Evolutionary conservation across 1,140 invertebrate species (phyloP), one percentile per base, ranked within the genome.

Genomic region (Calliphora vicina): DNA sequence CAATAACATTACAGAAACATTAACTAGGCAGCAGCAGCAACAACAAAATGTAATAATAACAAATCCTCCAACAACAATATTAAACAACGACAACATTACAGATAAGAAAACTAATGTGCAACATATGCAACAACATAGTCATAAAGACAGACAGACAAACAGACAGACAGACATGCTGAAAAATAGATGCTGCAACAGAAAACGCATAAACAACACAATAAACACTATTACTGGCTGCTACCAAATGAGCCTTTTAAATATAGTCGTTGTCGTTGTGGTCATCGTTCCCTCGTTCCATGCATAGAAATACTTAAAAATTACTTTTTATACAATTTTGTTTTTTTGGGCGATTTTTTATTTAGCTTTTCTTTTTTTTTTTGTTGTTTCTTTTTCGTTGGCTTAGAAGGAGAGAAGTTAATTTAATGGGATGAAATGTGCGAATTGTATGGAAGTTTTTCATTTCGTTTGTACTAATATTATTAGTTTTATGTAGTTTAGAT

Each of bases 41-140:
- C 29, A 78, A 74, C 72, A 29, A 76, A 27, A 25, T 17, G 72
- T 74, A 74, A 74, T 74, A 74, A 74, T 74, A 74, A 74, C 72
- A 74, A 74, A 74, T 74, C 72, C 72, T 17, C 72, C 27, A 35
- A 74, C 72, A 74, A 74, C 26, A 74, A 35, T 12, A 78, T 78
- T 78, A 43, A 78, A 78, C 74, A 43, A 78, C 35, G 42, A 78
- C 74, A 43, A 76, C 29, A 25, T 78, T 78, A 43, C 35, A 78
- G 74, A 78, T 78, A 78, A 78, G 74, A 78, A 78, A 78, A 78
- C 74, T 45, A 78, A 78, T 78, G 74, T 78, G 74, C 74, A 78
- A 78, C 74, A 78, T 78, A 78, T 78, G 74, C 74, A 78, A 78
- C n/a, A 45, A 78, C n/a, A 35, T 42, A 26, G 9, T 20, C n/a